Evolutionary conservation across 2,888 invertebrate genomes (phyloP).

Genomic region (Euplexia lucipara): DNA sequence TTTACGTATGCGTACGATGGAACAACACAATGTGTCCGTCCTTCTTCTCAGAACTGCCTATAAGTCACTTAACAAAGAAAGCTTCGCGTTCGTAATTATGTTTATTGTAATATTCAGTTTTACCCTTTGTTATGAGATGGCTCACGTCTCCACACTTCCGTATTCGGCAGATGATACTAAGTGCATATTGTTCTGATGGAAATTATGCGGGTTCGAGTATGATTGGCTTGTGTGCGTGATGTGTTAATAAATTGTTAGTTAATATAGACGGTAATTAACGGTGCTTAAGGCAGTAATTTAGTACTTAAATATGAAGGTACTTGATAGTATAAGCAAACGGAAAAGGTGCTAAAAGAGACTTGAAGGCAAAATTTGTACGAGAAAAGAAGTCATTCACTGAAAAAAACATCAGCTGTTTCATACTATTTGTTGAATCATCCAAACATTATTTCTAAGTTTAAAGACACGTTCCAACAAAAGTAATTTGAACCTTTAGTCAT

Average conservation of each 20-base stretch:
- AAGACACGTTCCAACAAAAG: constrained; percentile 22
- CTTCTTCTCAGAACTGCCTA: constrained; percentile 31
- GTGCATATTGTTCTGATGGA: constrained; percentile 50
- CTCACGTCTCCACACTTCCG: constrained; percentile 45
- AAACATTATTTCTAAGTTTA: not conserved
- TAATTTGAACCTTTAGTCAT: constrained; percentile 16
- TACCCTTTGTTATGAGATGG: constrained; percentile 51
- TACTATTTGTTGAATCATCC: too few species aligned
- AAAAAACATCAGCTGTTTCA: too few species aligned
- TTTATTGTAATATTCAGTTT: constrained; percentile 46
- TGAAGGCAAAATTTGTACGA: not conserved
- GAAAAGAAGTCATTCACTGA: not conserved
- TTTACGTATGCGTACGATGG: constrained; percentile 45
- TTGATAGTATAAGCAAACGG: not conserved
- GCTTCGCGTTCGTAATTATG: constrained; percentile 52
- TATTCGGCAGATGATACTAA: constrained; percentile 34
- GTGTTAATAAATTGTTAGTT: constrained; percentile 11
- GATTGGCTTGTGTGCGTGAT: constrained; percentile 27
- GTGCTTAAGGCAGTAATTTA: not conserved
- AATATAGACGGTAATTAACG: constrained; percentile 2
- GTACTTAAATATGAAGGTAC: not conserved
- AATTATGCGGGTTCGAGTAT: constrained; percentile 42
- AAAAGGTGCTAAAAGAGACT: constrained; percentile 1
- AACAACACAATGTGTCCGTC: constrained; percentile 24
- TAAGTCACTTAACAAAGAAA: constrained; percentile 65